Evolutionary conservation across 2,888 invertebrate genomes (phyloP), one percentile per base, ranked within the genome.

Genomic region (Pinctada fucata): DNA sequence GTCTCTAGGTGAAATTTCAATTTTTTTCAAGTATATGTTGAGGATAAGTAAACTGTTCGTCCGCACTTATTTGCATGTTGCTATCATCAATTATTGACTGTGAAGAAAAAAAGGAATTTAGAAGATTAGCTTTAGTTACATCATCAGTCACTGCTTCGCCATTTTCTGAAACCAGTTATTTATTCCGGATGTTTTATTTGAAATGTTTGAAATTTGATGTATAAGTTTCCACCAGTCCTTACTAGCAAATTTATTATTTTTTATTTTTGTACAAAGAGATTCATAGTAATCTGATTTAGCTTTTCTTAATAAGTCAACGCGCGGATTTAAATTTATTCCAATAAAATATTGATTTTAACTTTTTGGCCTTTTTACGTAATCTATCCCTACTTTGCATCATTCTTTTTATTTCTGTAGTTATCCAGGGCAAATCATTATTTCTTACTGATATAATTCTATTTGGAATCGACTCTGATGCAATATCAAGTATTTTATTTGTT

Each of bases 261-360:
- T 68, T 68, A 68, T 31, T 68, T 68, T 68, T 31, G 16, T 10
- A 45, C 68, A 68, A 5, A 68, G 16, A 68, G 3, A 45, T 31
- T 31, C 45, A 68, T 31, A 16, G 13, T 68, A 68, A 5, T 68
- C 45, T 5, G 3, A 3, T 68, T 45, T 68, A 5, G 68, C 68
- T 31, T 8, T 31, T 68, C 68, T 8, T 31, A 68, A 68, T 3
- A 31, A 3, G 47, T 68, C 5, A 10, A 68, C 68, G 5, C 10
- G 10, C 10, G 10, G 5, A 8, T 52, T 52, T 8, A 52, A 52
- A 52, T 52, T 5, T 8, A 52, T 10, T 5, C 58, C 5, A 52
- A 8, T 5, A 52, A 8, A 8, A 52, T 5, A 10, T 8, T 52
- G 5, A 52, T 52, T 52, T 8, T 52, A 52, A 5, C 10, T 52